These are phyloP conservation scores for Euspilapteryx auroguttella DNA, from an alignment of 2,888 invertebrate genomes.

Conservation along the genomic window DNA sequence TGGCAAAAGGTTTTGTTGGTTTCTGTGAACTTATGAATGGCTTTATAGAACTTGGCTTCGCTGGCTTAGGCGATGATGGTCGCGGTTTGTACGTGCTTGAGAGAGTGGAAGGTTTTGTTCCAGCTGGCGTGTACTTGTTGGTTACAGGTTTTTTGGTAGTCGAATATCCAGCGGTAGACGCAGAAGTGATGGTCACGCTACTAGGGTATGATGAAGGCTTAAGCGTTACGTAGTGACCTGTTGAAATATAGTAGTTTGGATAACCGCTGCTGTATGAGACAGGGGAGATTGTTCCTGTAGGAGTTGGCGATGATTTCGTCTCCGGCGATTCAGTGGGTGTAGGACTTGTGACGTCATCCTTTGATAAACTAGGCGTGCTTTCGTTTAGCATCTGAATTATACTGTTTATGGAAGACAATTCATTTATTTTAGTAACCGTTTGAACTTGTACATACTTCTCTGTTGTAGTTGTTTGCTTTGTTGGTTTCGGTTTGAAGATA, in stretches of 20 bases:
- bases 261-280: conserved; percentile 29
- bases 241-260: conserved; percentile 25
- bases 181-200: neutral
- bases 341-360: conserved; percentile 31
- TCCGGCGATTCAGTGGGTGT: conserved; percentile 24
- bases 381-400: conserved; percentile 68
- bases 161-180: conserved; percentile 9
- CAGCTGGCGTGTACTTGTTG: conserved; percentile 27
- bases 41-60: too few species aligned
- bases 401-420: conserved; percentile 50
- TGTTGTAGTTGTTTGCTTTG: conserved; percentile 4
- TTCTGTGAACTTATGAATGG: too few species aligned
- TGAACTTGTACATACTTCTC: conserved; percentile 62
- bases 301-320: conserved; percentile 39
- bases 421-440: conserved; percentile 51
- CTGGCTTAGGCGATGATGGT: conserved; percentile 31
- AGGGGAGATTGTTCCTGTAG: conserved; percentile 22
- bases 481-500: conserved; percentile 58
- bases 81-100: conserved; percentile 18
- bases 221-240: conserved; percentile 42
- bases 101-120: conserved; percentile 21
- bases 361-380: conserved; percentile 38
- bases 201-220: conserved; percentile 28
- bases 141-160: conserved; percentile 24
- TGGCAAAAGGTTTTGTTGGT: too few species aligned